A percentile compares a stretch with the other conserved stretches of the same genome.
phyloP scores from a whole-genome alignment of 2,888 invertebrate species.

The Baronia brevicornis region DNA sequence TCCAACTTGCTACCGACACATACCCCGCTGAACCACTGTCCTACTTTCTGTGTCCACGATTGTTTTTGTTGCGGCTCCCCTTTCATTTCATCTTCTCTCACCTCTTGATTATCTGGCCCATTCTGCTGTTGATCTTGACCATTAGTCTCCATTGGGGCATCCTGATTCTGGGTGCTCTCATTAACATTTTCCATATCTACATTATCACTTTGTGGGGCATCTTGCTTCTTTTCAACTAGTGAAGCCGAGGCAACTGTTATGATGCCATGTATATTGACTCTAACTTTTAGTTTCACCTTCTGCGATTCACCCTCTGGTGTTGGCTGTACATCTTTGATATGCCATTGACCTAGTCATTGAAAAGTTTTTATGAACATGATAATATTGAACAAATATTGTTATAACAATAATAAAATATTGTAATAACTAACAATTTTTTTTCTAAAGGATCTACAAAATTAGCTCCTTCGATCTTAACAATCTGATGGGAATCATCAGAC shows the following conservation, averaged over 20 bases:
- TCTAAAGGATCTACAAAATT: too few species aligned
- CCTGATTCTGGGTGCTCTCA: conserved; percentile 56
- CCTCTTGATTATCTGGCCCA: conserved; percentile 66
- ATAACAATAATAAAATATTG: too few species aligned
- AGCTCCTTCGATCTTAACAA: too few species aligned
- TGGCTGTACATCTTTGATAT: conserved; percentile 88
- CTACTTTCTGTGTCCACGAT: conserved; percentile 83
- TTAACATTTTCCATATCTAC: conserved; percentile 64
- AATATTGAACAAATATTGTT: background rate
- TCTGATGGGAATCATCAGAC: too few species aligned
- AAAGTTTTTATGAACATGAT: conserved; percentile 10
- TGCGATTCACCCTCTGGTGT: conserved; percentile 92
- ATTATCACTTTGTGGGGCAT: conserved; percentile 52
- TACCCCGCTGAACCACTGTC: conserved; percentile 83
- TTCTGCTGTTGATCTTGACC: conserved; percentile 62
- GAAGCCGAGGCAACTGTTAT: conserved; percentile 91
- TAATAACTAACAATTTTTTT: too few species aligned
- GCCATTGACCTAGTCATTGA: conserved; percentile 78
- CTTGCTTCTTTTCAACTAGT: conserved; percentile 83
- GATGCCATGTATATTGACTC: conserved; percentile 95
- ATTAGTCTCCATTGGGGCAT: conserved; percentile 69
- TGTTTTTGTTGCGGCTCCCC: conserved; percentile 70
- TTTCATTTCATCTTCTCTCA: conserved; percentile 63
- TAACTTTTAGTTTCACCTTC: conserved; percentile 96
- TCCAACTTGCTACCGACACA: conserved; percentile 72